Conservation (phyloP, 2,797 vertebrate species). For the Gadopsis bispinosus region DNA sequence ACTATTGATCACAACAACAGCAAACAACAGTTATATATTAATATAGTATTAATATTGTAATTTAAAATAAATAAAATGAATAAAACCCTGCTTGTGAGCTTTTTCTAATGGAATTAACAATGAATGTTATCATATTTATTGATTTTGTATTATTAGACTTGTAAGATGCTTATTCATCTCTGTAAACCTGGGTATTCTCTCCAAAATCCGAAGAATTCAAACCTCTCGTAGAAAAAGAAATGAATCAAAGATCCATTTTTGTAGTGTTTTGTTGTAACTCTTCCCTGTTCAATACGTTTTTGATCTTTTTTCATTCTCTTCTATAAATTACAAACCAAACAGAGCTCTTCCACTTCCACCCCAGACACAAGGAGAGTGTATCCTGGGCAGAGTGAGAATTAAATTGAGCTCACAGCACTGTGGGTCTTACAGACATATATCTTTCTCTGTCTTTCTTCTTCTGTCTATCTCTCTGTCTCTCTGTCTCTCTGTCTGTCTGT, state of each 20-base stretch:
- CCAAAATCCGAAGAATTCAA: neutral
- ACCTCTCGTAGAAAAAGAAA: neutral
- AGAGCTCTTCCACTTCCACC: conserved; percentile 23
- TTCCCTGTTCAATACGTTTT: conserved; percentile 20
- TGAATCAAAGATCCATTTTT: conserved; percentile 17
- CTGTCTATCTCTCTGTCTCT: neutral
- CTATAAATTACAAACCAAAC: conserved; percentile 39
- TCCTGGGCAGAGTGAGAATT: conserved; percentile 8
- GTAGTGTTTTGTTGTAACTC: conserved; percentile 18
- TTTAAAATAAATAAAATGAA: too few relatives aligned
- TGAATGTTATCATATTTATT: neutral
- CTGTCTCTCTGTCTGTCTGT: neutral
- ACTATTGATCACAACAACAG: too few relatives aligned
- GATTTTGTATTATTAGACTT: conserved; percentile 1
- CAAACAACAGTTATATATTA: too few relatives aligned
- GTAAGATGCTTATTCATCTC: neutral
- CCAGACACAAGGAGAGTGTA: conserved; percentile 1
- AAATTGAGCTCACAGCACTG: conserved; percentile 6
- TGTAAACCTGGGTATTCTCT: neutral
- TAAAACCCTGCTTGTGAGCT: neutral
- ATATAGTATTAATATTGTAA: too few relatives aligned
- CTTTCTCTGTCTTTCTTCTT: neutral
- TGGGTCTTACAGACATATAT: conserved; percentile 4
- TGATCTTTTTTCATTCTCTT: conserved; percentile 22
- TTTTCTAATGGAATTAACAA: neutral